Base-by-base conservation (phyloP, 2,113 vertebrate species). In the Thalassoma bifasciatum region DNA sequence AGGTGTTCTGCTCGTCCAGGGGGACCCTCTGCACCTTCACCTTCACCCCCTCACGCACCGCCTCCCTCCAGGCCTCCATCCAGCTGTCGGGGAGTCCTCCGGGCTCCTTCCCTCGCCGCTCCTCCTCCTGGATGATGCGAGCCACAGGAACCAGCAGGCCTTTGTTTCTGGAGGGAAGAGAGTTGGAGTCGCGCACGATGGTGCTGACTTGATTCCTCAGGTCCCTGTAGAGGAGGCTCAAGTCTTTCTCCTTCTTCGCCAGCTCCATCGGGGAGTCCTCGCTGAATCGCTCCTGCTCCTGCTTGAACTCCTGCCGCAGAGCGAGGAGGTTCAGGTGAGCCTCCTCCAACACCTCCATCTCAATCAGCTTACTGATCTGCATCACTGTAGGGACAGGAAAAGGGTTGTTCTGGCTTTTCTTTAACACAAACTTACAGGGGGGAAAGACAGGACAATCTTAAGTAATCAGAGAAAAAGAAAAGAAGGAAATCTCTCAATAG, bases 341-440 rank as follows among this genome's bases (percentile, higher is more conserved):
- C 59, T 93, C 90, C 82, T 93, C 90, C 84, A 95, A 75, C 7
- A 70, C 67, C 68, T 84, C 86, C 36, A 10, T 82, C 46, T 93
- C 88, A 1, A 95, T 94, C 74, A 93, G 85, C 46, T 89, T 87
- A 56, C 85, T 92, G 83, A 95, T 94, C 90, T 95, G 82, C 93
- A 95, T 94, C 54, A 94, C 94, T 95, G 65, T 5, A 24, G 11
- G n/a, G n/a, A n/a, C n/a, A n/a, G n/a, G n/a, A n/a, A n/a, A n/a
- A n/a, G n/a, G n/a, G n/a, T n/a, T n/a, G n/a, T n/a, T n/a, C n/a
- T n/a, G n/a, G n/a, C n/a, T n/a, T n/a, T n/a, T n/a, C n/a, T n/a
- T n/a, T n/a, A n/a, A n/a, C n/a, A n/a, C n/a, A n/a, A n/a, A n/a
- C n/a, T n/a, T n/a, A n/a, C n/a, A n/a, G n/a, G n/a, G n/a, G n/a